Evolutionary conservation across 2,113 vertebrate genomes (phyloP).

Genomic region (Ursus arctos): DNA sequence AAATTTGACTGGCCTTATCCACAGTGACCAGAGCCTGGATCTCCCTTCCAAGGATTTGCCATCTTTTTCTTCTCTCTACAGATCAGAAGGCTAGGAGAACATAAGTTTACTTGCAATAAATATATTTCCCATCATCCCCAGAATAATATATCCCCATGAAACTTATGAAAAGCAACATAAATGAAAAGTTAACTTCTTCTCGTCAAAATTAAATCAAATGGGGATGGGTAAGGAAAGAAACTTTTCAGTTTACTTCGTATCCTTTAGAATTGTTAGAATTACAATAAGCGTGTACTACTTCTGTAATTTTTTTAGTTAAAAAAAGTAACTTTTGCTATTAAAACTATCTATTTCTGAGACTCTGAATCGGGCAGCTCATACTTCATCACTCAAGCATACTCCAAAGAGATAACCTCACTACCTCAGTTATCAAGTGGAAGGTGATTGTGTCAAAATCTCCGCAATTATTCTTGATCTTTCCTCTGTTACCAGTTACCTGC

Average conservation of each 20-base stretch:
- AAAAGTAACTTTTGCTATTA: neutral
- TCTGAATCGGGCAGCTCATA: neutral
- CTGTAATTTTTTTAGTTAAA: neutral
- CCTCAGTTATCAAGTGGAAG: neutral
- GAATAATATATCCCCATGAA: neutral
- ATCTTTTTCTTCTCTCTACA: slow-evolving; percentile 41
- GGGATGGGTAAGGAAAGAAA: neutral
- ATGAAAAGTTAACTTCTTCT: slow-evolving; percentile 18
- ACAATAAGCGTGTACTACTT: neutral
- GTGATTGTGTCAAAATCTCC: neutral
- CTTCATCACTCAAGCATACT: neutral
- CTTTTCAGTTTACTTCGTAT: neutral
- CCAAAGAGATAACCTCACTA: neutral
- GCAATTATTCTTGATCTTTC: neutral
- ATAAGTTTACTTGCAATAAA: slow-evolving; percentile 56
- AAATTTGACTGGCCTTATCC: slow-evolving; percentile 36
- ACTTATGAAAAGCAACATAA: slow-evolving; percentile 14
- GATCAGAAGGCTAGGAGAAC: slow-evolving; percentile 41
- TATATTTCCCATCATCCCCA: slow-evolving; percentile 5
- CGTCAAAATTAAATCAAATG: slow-evolving; percentile 28
- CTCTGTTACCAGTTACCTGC: neutral
- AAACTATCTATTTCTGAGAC: neutral
- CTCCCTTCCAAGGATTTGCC: slow-evolving; percentile 43
- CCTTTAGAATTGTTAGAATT: slow-evolving; percentile 19
- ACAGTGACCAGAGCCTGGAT: slow-evolving; percentile 17